phyloP scores from a whole-genome alignment of 2,113 vertebrate genomes.

The Polypterus senegalus region DNA sequence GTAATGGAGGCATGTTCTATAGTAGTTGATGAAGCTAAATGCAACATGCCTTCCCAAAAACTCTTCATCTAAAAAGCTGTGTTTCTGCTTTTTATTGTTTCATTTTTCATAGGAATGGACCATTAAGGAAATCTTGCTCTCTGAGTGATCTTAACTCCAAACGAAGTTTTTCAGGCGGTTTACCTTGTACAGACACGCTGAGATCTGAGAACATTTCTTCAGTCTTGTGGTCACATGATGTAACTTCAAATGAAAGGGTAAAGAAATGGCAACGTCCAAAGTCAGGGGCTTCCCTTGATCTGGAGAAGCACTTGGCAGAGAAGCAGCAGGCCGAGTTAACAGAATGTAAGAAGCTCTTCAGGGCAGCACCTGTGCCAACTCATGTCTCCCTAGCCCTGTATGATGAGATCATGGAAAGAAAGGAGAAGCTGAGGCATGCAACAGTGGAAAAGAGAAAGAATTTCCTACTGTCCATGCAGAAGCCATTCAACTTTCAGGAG shows the following conservation, averaged over 20 bases:
- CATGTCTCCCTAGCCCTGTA: constrained; percentile 64
- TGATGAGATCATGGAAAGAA: constrained; percentile 54
- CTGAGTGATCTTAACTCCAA: constrained; percentile 39
- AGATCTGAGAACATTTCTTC: constrained; percentile 34
- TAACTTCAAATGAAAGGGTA: constrained; percentile 20
- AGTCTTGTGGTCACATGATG: constrained; percentile 43
- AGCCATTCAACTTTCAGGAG: constrained; percentile 74
- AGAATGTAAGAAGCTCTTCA: constrained; percentile 78
- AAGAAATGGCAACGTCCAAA: constrained; percentile 41
- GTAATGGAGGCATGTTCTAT: no score
- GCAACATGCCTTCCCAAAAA: no score
- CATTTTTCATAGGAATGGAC: constrained; percentile 26
- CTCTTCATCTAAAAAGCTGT: no score
- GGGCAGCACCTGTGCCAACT: constrained; percentile 62
- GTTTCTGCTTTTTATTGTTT: neutral
- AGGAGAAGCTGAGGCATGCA: constrained; percentile 54
- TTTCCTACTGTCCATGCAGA: constrained; percentile 66
- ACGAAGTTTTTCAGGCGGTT: constrained; percentile 10
- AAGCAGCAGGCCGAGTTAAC: constrained; percentile 58
- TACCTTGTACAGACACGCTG: constrained; percentile 22
- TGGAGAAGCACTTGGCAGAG: constrained; percentile 31
- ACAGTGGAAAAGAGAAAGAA: constrained; percentile 64
- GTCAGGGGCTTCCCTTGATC: constrained; percentile 39
- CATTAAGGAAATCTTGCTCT: constrained; percentile 45
- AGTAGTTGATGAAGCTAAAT: no score